Percentiles rank a stretch among this genome's conserved stretches.
Evolutionary conservation across 2,888 invertebrate genomes (phyloP).

Genomic region (Priocnemis perturbator): DNA sequence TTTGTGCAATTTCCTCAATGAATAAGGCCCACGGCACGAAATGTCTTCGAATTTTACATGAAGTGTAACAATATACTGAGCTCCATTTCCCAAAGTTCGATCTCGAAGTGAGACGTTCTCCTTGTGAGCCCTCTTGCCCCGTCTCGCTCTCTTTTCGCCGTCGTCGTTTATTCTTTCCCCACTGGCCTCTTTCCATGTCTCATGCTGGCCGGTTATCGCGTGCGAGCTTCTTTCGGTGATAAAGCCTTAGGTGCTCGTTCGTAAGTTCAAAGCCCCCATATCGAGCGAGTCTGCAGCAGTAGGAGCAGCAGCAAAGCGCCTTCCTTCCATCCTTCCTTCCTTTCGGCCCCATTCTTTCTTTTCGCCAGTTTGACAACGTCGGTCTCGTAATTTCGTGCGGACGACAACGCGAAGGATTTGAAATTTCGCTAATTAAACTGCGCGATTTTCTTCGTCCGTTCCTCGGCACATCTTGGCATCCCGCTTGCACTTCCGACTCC

Average conservation of each 20-base stretch:
- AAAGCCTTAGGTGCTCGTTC: constrained; percentile 31
- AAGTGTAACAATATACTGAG: too few species aligned
- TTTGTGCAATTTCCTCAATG: too few species aligned
- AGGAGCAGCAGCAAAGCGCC: not conserved
- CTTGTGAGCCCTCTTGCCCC: too few species aligned
- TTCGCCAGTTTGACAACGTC: constrained; percentile 28
- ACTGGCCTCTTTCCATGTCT: constrained; percentile 4
- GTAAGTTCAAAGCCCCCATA: constrained; percentile 46
- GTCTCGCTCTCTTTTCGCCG: too few species aligned
- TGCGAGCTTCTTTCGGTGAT: constrained; percentile 33
- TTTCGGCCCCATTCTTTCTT: constrained; percentile 6
- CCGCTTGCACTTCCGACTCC: too few species aligned
- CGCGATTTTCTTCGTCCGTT: too few species aligned
- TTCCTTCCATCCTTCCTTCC: constrained; percentile 3
- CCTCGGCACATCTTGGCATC: too few species aligned
- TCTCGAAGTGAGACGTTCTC: too few species aligned
- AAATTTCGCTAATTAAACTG: constrained; percentile 32
- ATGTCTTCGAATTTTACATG: too few species aligned
- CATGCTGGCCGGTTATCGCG: constrained; percentile 25
- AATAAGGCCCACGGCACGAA: too few species aligned
- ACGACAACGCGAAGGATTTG: constrained; percentile 22
- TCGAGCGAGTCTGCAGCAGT: constrained; percentile 34
- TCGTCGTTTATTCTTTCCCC: not conserved
- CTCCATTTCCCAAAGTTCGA: too few species aligned
- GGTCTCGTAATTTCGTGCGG: constrained; percentile 23